A percentile compares a stretch with the other conserved stretches of the same genome.
phyloP scores from a whole-genome alignment of 2,797 vertebrate species.

The Urocyon cinereoargenteus region DNA sequence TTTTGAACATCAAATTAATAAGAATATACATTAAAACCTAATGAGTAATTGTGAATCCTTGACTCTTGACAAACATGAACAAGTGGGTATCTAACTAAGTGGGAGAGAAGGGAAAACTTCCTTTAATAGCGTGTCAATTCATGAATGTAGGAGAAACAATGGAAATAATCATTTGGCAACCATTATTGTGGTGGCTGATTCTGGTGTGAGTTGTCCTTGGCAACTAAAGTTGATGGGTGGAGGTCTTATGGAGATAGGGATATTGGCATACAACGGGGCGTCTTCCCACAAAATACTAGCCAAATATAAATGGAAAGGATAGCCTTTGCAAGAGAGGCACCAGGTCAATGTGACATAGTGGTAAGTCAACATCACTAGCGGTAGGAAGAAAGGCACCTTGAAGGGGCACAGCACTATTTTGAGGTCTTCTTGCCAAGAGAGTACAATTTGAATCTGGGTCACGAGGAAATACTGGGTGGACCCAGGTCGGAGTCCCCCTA shows the following conservation, averaged over 20 bases:
- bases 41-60: not conserved
- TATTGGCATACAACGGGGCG: not conserved
- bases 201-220: not conserved
- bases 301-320: not conserved
- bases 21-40: not conserved
- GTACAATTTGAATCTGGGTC: not conserved
- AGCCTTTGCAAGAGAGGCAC: not conserved
- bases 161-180: not conserved
- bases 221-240: not conserved
- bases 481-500: not conserved
- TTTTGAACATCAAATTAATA: not conserved
- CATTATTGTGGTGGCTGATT: not conserved
- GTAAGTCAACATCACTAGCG: not conserved
- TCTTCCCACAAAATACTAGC: not conserved
- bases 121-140: not conserved
- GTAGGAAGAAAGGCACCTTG: not conserved
- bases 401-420: not conserved
- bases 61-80: not conserved
- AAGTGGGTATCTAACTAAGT: not conserved
- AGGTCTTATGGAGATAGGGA: not conserved
- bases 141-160: not conserved
- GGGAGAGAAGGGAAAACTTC: not conserved
- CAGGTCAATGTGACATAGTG: not conserved
- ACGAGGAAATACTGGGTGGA: not conserved
- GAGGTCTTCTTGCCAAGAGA: not conserved